Evolutionary conservation across 2,113 vertebrate species (phyloP).

Genomic region (Cebidichthys violaceus): DNA sequence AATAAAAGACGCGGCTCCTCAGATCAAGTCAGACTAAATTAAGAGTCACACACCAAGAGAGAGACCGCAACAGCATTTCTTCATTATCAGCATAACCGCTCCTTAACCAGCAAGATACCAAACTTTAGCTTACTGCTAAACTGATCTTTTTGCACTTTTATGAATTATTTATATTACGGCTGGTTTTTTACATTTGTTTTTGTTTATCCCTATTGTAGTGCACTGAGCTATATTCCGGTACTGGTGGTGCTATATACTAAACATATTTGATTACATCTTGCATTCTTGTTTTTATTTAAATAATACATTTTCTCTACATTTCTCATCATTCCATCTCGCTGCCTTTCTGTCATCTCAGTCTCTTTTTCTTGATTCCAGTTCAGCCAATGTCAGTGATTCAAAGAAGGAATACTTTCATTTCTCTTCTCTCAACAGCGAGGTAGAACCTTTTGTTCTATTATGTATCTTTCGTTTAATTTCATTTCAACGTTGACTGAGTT

Average conservation of each 20-base stretch:
- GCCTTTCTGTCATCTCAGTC: neutral
- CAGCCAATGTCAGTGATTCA: constrained; percentile 12
- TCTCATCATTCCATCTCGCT: neutral
- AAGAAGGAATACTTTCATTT: constrained; percentile 29
- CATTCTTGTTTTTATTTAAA: neutral
- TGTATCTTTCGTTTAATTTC: constrained; percentile 69
- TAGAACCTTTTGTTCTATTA: constrained; percentile 59
- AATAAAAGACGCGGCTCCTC: neutral
- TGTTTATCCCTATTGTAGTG: neutral
- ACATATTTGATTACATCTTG: neutral
- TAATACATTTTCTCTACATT: neutral
- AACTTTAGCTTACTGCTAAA: neutral
- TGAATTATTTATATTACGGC: neutral
- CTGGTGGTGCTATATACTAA: neutral
- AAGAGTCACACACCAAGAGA: neutral
- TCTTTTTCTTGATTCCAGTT: constrained; percentile 29
- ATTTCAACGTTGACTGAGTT: constrained; percentile 72
- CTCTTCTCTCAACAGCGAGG: constrained; percentile 39
- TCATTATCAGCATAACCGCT: no score
- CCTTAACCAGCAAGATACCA: no score
- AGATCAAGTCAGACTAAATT: neutral
- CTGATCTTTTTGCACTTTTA: neutral
- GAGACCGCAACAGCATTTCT: no score
- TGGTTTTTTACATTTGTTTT: neutral
- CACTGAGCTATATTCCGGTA: neutral